Evolutionary conservation across 2,113 vertebrate genomes (phyloP).

Genomic region (Synodontis membranacea): DNA sequence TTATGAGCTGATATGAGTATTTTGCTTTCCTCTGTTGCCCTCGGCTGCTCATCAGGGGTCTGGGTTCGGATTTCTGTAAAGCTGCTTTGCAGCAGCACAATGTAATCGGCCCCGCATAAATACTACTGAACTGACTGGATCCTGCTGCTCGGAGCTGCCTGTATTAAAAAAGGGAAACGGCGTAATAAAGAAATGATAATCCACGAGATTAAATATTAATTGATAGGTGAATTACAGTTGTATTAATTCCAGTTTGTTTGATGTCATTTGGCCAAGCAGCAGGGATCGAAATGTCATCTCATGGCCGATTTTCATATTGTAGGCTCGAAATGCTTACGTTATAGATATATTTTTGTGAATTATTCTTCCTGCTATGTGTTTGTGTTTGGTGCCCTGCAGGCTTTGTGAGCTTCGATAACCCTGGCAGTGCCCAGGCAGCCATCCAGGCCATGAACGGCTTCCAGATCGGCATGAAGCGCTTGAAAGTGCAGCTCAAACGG

Average conservation of each 20-base stretch:
- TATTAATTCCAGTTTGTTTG: background rate
- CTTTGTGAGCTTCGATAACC: constrained; percentile 90
- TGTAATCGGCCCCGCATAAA: constrained; percentile 12
- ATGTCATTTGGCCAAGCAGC: background rate
- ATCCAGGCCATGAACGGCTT: constrained; percentile 78
- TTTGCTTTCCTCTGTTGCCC: constrained; percentile 19
- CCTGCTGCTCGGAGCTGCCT: constrained; percentile 7
- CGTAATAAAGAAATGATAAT: background rate
- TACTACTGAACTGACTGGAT: background rate
- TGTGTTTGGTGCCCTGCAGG: constrained; percentile 62
- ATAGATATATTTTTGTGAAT: background rate
- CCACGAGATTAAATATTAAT: background rate
- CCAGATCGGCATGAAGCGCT: constrained; percentile 84
- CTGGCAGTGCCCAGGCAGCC: constrained; percentile 84
- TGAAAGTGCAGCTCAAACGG: constrained; percentile 87
- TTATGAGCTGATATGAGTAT: constrained; percentile 15
- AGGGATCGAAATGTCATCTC: background rate
- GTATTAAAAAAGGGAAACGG: background rate
- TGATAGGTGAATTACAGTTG: background rate
- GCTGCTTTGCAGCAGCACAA: constrained; percentile 16
- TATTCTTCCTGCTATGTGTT: background rate
- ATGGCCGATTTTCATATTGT: background rate
- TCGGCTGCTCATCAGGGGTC: constrained; percentile 15
- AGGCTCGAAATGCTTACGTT: background rate
- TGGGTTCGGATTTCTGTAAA: constrained; percentile 5